Evolutionary conservation across 2,797 vertebrate species (phyloP), one percentile per base, ranked within the genome.

Genomic region (Erethizon dorsatum): DNA sequence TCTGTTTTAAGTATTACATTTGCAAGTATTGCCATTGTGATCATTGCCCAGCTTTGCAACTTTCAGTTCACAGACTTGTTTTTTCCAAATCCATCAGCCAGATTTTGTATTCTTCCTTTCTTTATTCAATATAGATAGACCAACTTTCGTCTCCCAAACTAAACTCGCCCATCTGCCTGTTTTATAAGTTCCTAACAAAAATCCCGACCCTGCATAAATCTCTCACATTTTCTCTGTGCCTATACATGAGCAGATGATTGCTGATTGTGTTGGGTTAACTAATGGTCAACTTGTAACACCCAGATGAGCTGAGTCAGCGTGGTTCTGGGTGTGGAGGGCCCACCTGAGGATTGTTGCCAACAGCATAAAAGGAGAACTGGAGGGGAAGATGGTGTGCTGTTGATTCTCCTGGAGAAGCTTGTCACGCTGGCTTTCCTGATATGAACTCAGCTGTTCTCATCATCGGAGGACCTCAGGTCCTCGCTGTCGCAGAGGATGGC

Each of bases 111-210:
- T 87, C 11, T 87, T 91, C 50, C 41, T 63, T 56, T 78, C 31
- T 90, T 75, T 75, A 45, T 90, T 67, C 22, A 28, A 52, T 93
- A 33, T 18, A 95, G 37, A 88, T 14, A 95, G 31, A 88, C 47
- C 86, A 69, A 5, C 24, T 96, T 88, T 52, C 22, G 57, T 88
- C 57, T 6, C 12, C 17, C 7, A 94, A 90, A 90, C 28, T 87
- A 65, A 83, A 56, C 45, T 17, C 82, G 24, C 22, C 12, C 65
- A 10, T 84, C 28, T 89, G 65, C 14, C 37, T 61, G 37, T 50
- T 92, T 79, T 97, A 52, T 63, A 83, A 69, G 24, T 69, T 87
- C 47, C 45, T 80, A 73, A 65, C 13, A 88, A 88, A 91, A 79
- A 88, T 45, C 31, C 69, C 45, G 86, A 61, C 8, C 22, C 69